Percentiles rank a stretch among this genome's conserved stretches.
Conservation (phyloP, 2,888 invertebrate species). For the Formica aserva region DNA sequence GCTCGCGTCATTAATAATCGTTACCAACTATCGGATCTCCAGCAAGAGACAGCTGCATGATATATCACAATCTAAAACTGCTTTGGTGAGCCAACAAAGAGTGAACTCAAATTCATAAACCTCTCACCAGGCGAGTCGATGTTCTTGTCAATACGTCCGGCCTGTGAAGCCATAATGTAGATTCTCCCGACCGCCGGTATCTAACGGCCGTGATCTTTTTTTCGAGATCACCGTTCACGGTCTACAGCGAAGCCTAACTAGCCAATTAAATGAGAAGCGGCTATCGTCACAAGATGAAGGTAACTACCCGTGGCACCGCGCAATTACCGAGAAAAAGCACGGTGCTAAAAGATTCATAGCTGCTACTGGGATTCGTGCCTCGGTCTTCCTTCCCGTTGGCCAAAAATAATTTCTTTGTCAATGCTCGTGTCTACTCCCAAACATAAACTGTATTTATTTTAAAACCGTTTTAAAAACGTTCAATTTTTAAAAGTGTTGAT, state of each 20-base stretch:
- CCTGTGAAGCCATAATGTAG: conserved; percentile 12
- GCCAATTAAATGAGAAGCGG: conserved; percentile 76
- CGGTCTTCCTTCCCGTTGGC: conserved; percentile 19
- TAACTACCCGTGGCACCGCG: conserved; percentile 76
- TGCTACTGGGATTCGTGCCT: conserved; percentile 49
- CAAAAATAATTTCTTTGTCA: conserved; percentile 68
- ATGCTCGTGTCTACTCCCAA: background rate
- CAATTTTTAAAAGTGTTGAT: background rate
- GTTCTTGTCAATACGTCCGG: conserved; percentile 53
- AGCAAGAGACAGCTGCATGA: conserved; percentile 44
- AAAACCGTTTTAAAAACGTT: background rate
- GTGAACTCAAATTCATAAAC: conserved; percentile 50
- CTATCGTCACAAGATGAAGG: conserved; percentile 72
- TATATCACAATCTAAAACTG: conserved; percentile 49
- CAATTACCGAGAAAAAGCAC: conserved; percentile 79
- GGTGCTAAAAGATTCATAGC: conserved; percentile 80
- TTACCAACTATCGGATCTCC: conserved; percentile 44
- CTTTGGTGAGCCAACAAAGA: conserved; percentile 31
- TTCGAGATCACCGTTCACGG: conserved; percentile 44
- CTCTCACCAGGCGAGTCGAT: conserved; percentile 43
- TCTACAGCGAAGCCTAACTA: conserved; percentile 66
- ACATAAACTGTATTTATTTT: background rate
- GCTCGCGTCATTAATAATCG: conserved; percentile 47
- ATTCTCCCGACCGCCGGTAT: conserved; percentile 27
- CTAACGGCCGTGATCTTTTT: conserved; percentile 50